A percentile compares a stretch with the other conserved stretches of the same genome.
phyloP scores from a whole-genome alignment of 2,797 vertebrate genomes.

The Bryconaethiops microstoma region DNA sequence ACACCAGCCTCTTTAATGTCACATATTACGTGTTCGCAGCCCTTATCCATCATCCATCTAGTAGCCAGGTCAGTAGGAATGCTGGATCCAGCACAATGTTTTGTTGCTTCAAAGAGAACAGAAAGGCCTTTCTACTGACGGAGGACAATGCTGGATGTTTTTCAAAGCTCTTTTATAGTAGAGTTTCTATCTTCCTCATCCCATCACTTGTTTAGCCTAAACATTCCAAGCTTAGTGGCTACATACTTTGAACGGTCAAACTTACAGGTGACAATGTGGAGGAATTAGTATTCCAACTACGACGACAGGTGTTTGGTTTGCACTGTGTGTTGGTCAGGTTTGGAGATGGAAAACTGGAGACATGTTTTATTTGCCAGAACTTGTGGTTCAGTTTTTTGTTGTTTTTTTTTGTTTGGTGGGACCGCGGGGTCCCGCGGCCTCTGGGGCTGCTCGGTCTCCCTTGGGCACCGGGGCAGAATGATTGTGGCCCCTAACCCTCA shows the following conservation, averaged over 20 bases:
- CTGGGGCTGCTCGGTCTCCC: too few species aligned
- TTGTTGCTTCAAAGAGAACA: slow-evolving; percentile 66
- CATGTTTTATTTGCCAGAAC: background rate
- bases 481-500: too few species aligned
- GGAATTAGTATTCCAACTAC: background rate
- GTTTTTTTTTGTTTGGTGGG: too few species aligned
- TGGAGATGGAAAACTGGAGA: background rate
- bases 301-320: background rate
- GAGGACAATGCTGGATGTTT: slow-evolving; percentile 77
- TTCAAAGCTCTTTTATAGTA: slow-evolving; percentile 74
- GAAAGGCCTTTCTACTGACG: slow-evolving; percentile 75
- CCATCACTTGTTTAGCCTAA: slow-evolving; percentile 35
- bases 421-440: too few species aligned
- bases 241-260: background rate
- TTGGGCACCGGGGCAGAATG: too few species aligned
- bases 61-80: slow-evolving; percentile 21
- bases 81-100: slow-evolving; percentile 41
- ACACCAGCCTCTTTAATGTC: background rate
- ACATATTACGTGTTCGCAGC: background rate
- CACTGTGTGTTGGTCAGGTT: background rate
- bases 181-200: slow-evolving; percentile 64
- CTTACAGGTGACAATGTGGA: background rate
- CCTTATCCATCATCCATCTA: background rate
- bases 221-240: slow-evolving; percentile 31
- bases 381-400: too few species aligned